Conservation (phyloP, 2,113 vertebrate species). For the Crotophaga sulcirostris region DNA sequence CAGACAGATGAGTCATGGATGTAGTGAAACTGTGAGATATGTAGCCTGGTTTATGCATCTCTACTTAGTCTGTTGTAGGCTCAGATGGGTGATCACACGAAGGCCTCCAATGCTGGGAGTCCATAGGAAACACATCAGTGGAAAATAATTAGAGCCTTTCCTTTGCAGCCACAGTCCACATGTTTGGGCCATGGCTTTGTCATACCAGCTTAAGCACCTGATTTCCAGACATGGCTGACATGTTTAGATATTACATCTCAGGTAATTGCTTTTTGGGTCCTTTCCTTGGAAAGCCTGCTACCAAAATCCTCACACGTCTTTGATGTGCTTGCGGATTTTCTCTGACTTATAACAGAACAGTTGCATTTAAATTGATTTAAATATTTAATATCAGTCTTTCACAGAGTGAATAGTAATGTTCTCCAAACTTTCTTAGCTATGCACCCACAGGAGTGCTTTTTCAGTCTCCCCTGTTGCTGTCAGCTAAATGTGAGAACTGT, state of each 20-base stretch:
- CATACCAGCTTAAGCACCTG: neutral
- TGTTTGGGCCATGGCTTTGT: neutral
- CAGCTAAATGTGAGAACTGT: neutral
- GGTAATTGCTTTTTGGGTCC: neutral
- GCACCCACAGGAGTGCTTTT: neutral
- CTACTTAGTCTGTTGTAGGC: neutral
- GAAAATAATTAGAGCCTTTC: neutral
- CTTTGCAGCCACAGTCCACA: neutral
- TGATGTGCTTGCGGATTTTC: neutral
- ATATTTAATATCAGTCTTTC: slow-evolving; percentile 23
- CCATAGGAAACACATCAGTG: neutral
- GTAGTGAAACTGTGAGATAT: neutral
- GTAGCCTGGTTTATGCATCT: neutral
- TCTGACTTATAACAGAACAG: neutral
- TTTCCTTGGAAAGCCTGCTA: neutral
- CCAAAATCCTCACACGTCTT: neutral
- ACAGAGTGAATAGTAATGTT: neutral
- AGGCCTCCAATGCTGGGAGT: rapidly evolving
- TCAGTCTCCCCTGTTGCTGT: neutral
- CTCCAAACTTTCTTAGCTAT: neutral
- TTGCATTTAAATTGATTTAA: slow-evolving; percentile 24
- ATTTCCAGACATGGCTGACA: neutral
- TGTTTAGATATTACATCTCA: neutral
- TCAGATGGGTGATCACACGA: neutral
- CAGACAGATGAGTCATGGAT: neutral